A percentile compares a stretch with the other conserved stretches of the same genome.
Conservation (phyloP, 2,888 invertebrate genomes). For the Prenolepis imparis region DNA sequence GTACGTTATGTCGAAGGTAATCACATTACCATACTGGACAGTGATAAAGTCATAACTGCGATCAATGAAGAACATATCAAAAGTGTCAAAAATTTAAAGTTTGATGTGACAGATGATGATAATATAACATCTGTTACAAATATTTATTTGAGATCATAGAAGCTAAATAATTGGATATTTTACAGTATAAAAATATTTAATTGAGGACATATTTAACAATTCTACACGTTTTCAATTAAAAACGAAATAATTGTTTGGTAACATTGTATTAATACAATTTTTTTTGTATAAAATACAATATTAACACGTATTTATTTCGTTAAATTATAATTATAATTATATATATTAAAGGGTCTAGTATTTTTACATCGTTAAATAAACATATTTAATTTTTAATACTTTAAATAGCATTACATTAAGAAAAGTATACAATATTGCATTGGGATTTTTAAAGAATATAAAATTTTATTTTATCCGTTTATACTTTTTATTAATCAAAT, state of each 20-base stretch:
- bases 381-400: background rate
- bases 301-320: background rate
- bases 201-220: no score
- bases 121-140: background rate
- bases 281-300: background rate
- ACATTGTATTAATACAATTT: background rate
- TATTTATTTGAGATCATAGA: background rate
- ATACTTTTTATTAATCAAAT: background rate
- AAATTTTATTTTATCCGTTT: background rate
- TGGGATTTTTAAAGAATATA: background rate
- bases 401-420: background rate
- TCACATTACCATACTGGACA: background rate
- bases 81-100: background rate
- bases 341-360: no score
- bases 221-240: background rate
- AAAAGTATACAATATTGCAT: background rate
- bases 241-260: background rate
- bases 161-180: background rate
- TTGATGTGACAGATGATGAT: background rate
- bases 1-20: background rate
- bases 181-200: background rate
- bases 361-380: background rate
- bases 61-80: conserved; percentile 1
- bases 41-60: background rate
- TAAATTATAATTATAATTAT: background rate